Conservation (phyloP, 2,797 vertebrate genomes). For the Sebastes minor region DNA sequence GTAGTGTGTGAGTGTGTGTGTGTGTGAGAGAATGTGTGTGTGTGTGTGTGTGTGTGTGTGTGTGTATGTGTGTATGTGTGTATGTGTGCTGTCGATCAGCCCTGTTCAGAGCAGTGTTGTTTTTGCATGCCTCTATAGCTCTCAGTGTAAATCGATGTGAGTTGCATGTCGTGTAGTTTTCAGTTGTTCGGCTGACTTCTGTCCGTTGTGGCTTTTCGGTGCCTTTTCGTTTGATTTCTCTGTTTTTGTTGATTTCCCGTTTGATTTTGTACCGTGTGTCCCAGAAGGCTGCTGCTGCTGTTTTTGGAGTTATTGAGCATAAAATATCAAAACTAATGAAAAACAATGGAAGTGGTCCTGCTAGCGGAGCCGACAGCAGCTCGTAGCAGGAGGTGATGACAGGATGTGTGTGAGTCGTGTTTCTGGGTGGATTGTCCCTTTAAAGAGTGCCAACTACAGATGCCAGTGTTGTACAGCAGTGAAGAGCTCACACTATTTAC, state of each 20-base stretch:
- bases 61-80: not conserved
- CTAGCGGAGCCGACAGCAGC: slow-evolving; percentile 6
- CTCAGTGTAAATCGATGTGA: slow-evolving; percentile 86
- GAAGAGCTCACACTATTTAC: slow-evolving; percentile 82
- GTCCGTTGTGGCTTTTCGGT: slow-evolving; percentile 61
- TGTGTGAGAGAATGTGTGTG: not conserved
- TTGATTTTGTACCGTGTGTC: slow-evolving; percentile 82
- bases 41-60: not conserved
- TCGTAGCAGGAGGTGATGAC: slow-evolving; percentile 24
- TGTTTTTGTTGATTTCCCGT: not conserved
- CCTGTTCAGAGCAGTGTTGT: slow-evolving; percentile 83
- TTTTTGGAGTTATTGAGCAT: slow-evolving; percentile 30
- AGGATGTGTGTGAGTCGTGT: slow-evolving; percentile 47
- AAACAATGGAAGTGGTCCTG: not conserved
- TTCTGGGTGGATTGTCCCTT: slow-evolving; percentile 69
- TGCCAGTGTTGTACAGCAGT: slow-evolving; percentile 89
- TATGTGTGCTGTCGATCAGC: not conserved
- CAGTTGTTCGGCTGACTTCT: slow-evolving; percentile 78
- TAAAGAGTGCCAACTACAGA: slow-evolving; percentile 83
- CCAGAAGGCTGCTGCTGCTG: slow-evolving; percentile 57
- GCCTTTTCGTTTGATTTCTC: slow-evolving; percentile 29
- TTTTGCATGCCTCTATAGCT: slow-evolving; percentile 90
- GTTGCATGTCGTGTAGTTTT: slow-evolving; percentile 89
- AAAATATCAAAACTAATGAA: not conserved
- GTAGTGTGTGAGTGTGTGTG: slow-evolving; percentile 43